A percentile compares a stretch with the other conserved stretches of the same genome.
Conservation (phyloP, 2,797 vertebrate genomes). For the Urocyon cinereoargenteus region DNA sequence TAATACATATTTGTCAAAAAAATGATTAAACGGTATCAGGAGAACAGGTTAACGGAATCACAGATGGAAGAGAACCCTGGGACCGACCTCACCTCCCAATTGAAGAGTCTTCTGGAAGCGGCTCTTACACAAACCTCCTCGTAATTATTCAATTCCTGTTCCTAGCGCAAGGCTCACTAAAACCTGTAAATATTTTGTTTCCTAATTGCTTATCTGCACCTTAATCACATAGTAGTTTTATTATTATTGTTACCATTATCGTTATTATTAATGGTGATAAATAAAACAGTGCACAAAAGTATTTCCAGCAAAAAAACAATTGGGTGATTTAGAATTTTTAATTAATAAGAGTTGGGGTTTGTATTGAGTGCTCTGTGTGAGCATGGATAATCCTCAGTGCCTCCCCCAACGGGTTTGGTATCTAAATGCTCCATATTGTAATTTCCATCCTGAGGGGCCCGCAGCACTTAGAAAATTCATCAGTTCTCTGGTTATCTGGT, state of each 20-base stretch:
- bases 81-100: neutral
- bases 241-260: constrained; percentile 74
- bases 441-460: constrained; percentile 62
- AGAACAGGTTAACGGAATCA: neutral
- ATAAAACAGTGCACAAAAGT: constrained; percentile 73
- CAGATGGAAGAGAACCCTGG: neutral
- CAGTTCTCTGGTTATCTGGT: constrained; percentile 64
- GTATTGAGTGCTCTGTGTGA: neutral
- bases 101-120: constrained; percentile 15
- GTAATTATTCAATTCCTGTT: constrained; percentile 52
- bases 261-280: constrained; percentile 75
- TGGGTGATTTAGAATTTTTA: constrained; percentile 82
- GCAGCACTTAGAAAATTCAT: constrained; percentile 31
- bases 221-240: constrained; percentile 83
- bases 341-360: constrained; percentile 70
- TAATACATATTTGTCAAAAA: neutral
- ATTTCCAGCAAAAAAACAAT: constrained; percentile 65
- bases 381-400: constrained; percentile 5
- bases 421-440: constrained; percentile 71
- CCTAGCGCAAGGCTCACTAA: neutral
- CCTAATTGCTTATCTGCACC: constrained; percentile 77
- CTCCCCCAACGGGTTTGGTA: constrained; percentile 64
- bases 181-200: constrained; percentile 63
- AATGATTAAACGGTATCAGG: neutral
- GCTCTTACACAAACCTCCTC: neutral